Evolutionary conservation across 2,113 vertebrate genomes (phyloP), one percentile per base, ranked within the genome.

Genomic region (Crocuta crocuta): DNA sequence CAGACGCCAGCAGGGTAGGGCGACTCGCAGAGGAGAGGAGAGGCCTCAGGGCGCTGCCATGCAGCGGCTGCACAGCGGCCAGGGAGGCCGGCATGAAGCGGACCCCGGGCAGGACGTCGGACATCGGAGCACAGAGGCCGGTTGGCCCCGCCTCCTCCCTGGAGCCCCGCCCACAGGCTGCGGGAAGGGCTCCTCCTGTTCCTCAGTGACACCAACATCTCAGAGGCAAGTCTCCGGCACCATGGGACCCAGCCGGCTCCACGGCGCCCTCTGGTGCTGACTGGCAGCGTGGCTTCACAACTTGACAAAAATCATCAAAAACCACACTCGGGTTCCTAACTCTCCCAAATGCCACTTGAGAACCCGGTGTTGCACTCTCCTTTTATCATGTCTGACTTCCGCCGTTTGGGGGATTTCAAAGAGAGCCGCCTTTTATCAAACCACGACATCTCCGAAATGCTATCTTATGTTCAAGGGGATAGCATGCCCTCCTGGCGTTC

Each of bases 41-140:
- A 10, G 0, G 33, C n/a, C 12, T 2, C 0, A 31, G 0, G 26
- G 73, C 4, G 4, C 43, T 10, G 61, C n/a, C 48, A 10, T 0
- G 0, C 2, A 10, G 11, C 9, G 2, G 0, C 5, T 7, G 13
- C 66, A 9, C 0, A 1, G 7, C 33, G 23, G 61, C 48, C 0
- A 2, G 66, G 39, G 5, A 12, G 31, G 5, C 2, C 7, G 8
- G 21, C 4, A 50, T 0, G 50, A 50, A 50, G 50, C 50, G 13
- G 23, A 10, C 23, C 17, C 8, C n/a, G 7, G 5, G 45, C 6
- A 48, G 1, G 5, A 19, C 61, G 21, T 31, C 11, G 23, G 23
- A 35, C 35, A 2, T 35, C 35, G 43, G 13, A 2, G 19, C 68
- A n/a, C 39, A 61, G 15, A 35, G 21, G 4, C 1, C 26, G 26